Base-by-base conservation (phyloP, 1,140 invertebrate genomes). In the Papilio xuthus region DNA sequence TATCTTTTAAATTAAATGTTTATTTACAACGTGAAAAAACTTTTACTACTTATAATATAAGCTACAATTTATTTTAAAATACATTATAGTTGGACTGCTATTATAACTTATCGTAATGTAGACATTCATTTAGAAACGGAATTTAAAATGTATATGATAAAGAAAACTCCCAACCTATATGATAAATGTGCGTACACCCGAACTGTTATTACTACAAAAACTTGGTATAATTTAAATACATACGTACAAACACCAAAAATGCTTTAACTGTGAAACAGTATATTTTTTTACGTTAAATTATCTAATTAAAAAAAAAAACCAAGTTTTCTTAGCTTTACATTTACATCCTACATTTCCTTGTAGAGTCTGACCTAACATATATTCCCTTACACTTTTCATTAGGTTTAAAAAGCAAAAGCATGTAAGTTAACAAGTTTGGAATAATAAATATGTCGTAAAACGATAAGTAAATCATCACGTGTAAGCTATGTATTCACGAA, bases 1-100 rank as follows among this genome's bases (percentile, higher is more conserved):
- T 60, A 60, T 60, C 56, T 56, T n/a, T 56, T 60, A 26, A 60
- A 60, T 26, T 26, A 26, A 26, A 60, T 60, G 23, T 60, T 60
- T 60, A 60, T 60, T 60, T 60, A 26, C 2, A 9, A 23, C 23
- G 23, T 60, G 56, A 26, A 60, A 10, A 60, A 26, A 60, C 3
- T 26, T 26, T 60, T 53, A 53, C 26, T 60, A 60, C 26, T 60
- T 60, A 26, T 12, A 60, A 26, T 2, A 12, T 28, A 26, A 60
- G 56, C 6, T 26, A 60, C 23, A 28, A 4, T 9, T 60, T 60
- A 26, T 60, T 60, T 60, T 60, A 60, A 9, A 47, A 12, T 47
- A 50, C 6, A 20, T 18, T 20, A n/a, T n/a, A 53, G 50, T 53
- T 10, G 18, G 50, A 47, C 20, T n/a, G n/a, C n/a, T n/a, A n/a